These are phyloP conservation scores for Camponotus pennsylvanicus DNA, from an alignment of 1,140 invertebrate genomes.

Conservation along the genomic window DNA sequence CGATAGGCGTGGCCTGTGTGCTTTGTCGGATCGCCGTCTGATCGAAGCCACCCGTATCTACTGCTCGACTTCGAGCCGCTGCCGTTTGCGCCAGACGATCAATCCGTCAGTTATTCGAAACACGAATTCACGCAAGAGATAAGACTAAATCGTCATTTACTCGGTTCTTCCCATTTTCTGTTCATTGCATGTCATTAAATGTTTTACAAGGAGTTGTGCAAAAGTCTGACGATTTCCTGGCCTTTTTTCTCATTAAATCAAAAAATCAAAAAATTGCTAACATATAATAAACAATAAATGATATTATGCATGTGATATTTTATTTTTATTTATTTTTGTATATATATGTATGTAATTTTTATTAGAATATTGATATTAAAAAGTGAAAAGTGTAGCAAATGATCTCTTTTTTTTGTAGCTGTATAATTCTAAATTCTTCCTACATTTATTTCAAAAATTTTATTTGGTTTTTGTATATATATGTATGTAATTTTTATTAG, in stretches of 20 bases:
- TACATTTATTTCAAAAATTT: no score
- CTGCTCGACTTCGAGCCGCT: conserved; percentile 44
- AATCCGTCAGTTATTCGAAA: conserved; percentile 19
- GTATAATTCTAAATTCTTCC: no score
- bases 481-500: background rate
- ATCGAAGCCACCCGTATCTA: conserved; percentile 53
- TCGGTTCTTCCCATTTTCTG: background rate
- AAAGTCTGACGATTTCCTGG: background rate
- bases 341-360: background rate
- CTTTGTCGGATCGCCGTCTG: conserved; percentile 59
- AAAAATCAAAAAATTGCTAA: background rate
- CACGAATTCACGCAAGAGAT: background rate
- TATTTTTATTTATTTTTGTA: conserved; percentile 6
- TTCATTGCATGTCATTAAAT: background rate
- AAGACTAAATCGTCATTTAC: background rate
- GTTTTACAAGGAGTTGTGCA: background rate
- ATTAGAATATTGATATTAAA: background rate
- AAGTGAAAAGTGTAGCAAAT: background rate
- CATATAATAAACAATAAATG: background rate
- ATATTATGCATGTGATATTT: background rate
- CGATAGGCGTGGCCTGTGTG: conserved; percentile 54
- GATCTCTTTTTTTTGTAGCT: no score
- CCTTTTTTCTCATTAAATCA: no score
- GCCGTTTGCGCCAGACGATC: conserved; percentile 27
- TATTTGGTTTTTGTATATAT: no score